A percentile compares a stretch with the other conserved stretches of the same genome.
Conservation (phyloP, 2,113 vertebrate species). For the Emydura subglobosa region DNA sequence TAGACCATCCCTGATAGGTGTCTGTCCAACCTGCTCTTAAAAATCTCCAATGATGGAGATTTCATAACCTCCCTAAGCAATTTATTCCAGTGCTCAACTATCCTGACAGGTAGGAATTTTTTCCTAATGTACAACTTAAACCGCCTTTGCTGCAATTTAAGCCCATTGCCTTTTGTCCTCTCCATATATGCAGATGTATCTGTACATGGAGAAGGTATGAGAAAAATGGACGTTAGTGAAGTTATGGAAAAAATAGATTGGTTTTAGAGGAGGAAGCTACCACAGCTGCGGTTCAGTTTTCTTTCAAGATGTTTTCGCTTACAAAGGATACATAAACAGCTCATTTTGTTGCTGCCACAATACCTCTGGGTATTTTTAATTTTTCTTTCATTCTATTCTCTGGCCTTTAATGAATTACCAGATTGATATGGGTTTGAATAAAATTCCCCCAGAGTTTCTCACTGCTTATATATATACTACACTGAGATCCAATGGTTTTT, state of each 20-base stretch:
- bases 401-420: background rate
- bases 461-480: background rate
- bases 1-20: too few relatives aligned
- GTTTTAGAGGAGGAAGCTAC: background rate
- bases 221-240: background rate
- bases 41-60: too few relatives aligned
- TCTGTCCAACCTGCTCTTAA: too few relatives aligned
- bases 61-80: too few relatives aligned
- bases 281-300: background rate
- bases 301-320: background rate
- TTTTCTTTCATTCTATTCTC: background rate
- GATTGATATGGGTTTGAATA: background rate
- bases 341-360: background rate
- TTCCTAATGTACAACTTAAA: too few relatives aligned
- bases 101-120: too few relatives aligned
- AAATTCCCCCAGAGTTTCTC: background rate
- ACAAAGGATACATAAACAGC: background rate
- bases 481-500: background rate
- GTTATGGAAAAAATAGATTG: background rate
- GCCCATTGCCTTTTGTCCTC: too few relatives aligned
- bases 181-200: background rate
- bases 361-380: background rate
- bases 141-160: too few relatives aligned
- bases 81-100: too few relatives aligned
- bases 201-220: background rate